Evolutionary conservation across 2,888 invertebrate genomes (phyloP).

Genomic region (Temnothorax rugatulus): DNA sequence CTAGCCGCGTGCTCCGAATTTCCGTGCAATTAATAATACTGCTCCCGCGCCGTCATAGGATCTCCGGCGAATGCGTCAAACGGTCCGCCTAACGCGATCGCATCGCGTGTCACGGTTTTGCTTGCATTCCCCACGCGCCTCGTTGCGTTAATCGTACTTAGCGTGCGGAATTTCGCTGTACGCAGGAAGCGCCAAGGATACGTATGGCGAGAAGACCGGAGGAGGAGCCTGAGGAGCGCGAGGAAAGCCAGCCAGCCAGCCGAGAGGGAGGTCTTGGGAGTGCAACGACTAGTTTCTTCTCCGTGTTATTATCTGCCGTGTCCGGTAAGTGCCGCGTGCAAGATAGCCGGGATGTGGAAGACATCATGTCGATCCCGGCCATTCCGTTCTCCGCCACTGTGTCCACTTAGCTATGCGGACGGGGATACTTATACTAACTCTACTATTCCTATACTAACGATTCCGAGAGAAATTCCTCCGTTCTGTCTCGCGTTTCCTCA

Average conservation of each 20-base stretch:
- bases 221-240: conserved; percentile 44
- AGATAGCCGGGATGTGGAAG: conserved; percentile 66
- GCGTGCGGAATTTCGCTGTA: conserved; percentile 71
- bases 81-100: conserved; percentile 59
- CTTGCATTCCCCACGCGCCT: conserved; percentile 76
- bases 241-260: conserved; percentile 31
- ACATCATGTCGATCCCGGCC: conserved; percentile 60
- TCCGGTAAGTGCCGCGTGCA: conserved; percentile 73
- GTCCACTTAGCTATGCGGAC: conserved; percentile 67
- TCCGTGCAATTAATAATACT: conserved; percentile 64
- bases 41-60: conserved; percentile 29
- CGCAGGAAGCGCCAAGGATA: conserved; percentile 55
- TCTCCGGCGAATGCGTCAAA: conserved; percentile 49
- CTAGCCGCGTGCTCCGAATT: conserved; percentile 71
- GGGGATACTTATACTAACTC: conserved; percentile 55
- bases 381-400: conserved; percentile 57
- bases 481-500: background rate
- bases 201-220: conserved; percentile 26
- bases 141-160: conserved; percentile 72
- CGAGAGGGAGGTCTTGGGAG: conserved; percentile 52
- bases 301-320: conserved; percentile 78
- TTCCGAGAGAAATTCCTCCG: conserved; percentile 58
- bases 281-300: conserved; percentile 78
- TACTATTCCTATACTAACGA: conserved; percentile 69
- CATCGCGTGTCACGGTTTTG: conserved; percentile 71